Percentiles rank a stretch among this genome's conserved stretches.
These are phyloP conservation scores for Abscondita cerata DNA, from an alignment of 2,888 invertebrate genomes.

Conservation along the genomic window DNA sequence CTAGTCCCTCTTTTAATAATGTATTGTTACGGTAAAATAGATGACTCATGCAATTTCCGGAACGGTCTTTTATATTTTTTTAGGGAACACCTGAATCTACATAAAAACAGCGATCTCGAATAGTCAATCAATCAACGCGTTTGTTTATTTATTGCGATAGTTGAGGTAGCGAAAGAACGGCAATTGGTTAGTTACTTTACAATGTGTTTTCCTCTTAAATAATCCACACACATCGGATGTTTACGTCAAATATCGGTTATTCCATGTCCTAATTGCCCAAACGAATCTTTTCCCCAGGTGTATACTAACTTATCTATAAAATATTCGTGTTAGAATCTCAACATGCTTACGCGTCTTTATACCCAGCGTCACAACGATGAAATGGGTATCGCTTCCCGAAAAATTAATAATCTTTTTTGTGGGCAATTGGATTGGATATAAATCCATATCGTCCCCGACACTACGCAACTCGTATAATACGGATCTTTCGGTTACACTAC, in stretches of 20 bases:
- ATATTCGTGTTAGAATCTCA: neutral
- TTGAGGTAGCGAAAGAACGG: no score
- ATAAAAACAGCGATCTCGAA: no score
- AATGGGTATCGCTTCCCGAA: slow-evolving; percentile 65
- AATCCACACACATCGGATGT: slow-evolving; percentile 66
- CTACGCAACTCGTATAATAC: slow-evolving; percentile 65
- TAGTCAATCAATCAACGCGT: no score
- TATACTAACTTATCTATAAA: slow-evolving; percentile 66
- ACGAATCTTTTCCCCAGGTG: slow-evolving; percentile 72
- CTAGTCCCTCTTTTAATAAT: no score
- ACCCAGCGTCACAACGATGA: slow-evolving; percentile 65
- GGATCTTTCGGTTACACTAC: slow-evolving; percentile 50
- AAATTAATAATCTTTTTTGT: slow-evolving; percentile 62
- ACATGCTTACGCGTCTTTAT: slow-evolving; percentile 25
- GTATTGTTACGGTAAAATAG: no score
- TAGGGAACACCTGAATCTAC: no score
- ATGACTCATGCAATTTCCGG: no score
- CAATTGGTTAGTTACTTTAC: no score
- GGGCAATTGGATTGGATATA: slow-evolving; percentile 65
- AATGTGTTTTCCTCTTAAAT: slow-evolving; percentile 67
- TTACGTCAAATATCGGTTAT: slow-evolving; percentile 61
- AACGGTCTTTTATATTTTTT: no score
- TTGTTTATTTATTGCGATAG: no score
- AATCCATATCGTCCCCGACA: slow-evolving; percentile 60
- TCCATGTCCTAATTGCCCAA: slow-evolving; percentile 71